A percentile compares a stretch with the other conserved stretches of the same genome.
phyloP scores from a whole-genome alignment of 1,140 invertebrate species.

The Lamellibrachia luymesi region DNA sequence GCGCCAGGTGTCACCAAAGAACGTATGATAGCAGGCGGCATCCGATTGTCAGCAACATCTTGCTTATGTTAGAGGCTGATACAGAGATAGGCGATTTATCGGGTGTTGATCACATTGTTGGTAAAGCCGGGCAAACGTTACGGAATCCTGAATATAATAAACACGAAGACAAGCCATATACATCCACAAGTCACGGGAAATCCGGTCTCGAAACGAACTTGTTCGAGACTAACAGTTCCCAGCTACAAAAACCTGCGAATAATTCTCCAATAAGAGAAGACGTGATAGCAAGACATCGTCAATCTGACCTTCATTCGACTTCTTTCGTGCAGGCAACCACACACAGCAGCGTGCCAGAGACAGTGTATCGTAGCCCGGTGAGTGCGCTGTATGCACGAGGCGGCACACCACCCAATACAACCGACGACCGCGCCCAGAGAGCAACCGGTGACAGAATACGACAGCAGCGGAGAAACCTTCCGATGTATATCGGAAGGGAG shows the following conservation, averaged over 20 bases:
- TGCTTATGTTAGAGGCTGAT: neutral
- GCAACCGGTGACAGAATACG: neutral
- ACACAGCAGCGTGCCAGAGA: neutral
- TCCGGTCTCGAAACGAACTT: neutral
- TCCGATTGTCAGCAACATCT: neutral
- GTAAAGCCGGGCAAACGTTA: no score
- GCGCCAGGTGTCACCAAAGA: neutral
- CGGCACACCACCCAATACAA: no score
- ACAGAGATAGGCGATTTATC: neutral
- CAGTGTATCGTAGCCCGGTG: no score
- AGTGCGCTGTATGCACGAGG: neutral
- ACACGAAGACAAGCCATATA: neutral
- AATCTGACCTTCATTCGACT: neutral
- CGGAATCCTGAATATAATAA: neutral
- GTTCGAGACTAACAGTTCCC: neutral
- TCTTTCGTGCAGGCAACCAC: no score
- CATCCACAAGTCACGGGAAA: neutral
- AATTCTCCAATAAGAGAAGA: neutral
- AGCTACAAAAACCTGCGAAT: neutral
- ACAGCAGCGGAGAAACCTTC: neutral
- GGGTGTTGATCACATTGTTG: no score
- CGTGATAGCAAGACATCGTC: neutral
- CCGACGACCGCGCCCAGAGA: neutral
- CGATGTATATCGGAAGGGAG: neutral
- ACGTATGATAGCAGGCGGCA: neutral